Evolutionary conservation across 2,113 vertebrate genomes (phyloP).

Genomic region (Paramisgurnus dabryanus): DNA sequence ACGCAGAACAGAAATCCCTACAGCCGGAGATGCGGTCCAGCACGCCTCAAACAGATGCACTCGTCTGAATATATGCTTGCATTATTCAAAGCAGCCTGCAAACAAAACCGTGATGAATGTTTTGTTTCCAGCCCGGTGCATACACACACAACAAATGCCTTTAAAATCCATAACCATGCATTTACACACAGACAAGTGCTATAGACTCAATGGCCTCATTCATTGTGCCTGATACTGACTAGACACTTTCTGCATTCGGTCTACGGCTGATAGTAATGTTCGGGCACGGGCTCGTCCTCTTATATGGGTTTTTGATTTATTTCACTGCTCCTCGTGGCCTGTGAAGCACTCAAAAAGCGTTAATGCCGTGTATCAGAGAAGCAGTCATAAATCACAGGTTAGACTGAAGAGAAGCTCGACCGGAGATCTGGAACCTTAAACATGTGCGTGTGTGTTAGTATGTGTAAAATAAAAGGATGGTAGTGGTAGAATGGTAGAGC

Average conservation of each 20-base stretch:
- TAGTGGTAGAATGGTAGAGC: no score
- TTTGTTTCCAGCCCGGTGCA: constrained; percentile 33
- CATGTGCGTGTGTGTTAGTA: neutral
- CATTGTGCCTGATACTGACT: neutral
- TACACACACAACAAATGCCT: neutral
- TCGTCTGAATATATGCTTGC: constrained; percentile 32
- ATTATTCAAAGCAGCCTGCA: constrained; percentile 61
- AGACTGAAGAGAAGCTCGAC: neutral
- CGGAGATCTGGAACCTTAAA: constrained; percentile 2
- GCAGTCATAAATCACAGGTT: constrained; percentile 37
- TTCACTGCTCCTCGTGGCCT: constrained; percentile 22
- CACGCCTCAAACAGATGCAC: constrained; percentile 34
- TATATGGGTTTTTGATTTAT: constrained; percentile 18
- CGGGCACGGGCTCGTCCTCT: neutral
- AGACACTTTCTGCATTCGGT: neutral
- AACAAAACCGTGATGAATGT: constrained; percentile 53
- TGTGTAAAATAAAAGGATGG: no score
- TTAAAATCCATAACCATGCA: constrained; percentile 16
- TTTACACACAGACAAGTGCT: constrained; percentile 4
- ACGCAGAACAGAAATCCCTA: constrained; percentile 29
- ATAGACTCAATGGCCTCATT: neutral
- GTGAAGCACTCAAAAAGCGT: constrained; percentile 6
- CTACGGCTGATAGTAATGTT: neutral
- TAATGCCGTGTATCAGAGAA: constrained; percentile 5
- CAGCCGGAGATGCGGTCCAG: constrained; percentile 39